Evolutionary conservation across 2,113 vertebrate genomes (phyloP).

Genomic region (Perccottus glenii): DNA sequence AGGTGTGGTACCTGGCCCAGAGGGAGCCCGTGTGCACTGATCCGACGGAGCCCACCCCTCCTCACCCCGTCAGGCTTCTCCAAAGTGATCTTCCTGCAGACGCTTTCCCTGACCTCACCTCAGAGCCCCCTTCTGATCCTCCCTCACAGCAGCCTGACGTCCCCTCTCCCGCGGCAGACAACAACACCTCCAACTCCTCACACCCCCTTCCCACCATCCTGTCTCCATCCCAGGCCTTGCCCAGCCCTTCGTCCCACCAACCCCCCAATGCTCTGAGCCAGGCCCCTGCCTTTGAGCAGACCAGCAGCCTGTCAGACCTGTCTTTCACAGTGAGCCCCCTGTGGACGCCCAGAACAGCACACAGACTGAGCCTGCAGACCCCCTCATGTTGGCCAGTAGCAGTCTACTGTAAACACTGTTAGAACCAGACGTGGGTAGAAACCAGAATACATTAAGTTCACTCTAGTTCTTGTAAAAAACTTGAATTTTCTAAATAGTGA

Average conservation of each 20-base stretch:
- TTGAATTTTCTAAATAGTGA: no score
- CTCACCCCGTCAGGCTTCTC: constrained; percentile 35
- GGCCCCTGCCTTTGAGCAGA: constrained; percentile 9
- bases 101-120: constrained; percentile 29
- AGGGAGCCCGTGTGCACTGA: constrained; percentile 68
- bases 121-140: constrained; percentile 30
- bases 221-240: constrained; percentile 17
- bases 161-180: constrained; percentile 10
- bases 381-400: constrained; percentile 40
- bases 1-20: constrained; percentile 80
- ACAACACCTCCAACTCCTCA: neutral
- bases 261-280: constrained; percentile 4
- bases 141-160: constrained; percentile 21
- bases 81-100: constrained; percentile 18
- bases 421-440: neutral
- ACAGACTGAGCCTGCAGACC: neutral
- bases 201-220: neutral
- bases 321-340: constrained; percentile 11
- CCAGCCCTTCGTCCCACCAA: constrained; percentile 6
- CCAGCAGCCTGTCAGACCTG: constrained; percentile 26
- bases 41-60: constrained; percentile 57
- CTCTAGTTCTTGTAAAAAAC: no score
- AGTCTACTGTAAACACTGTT: neutral
- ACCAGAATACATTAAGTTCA: no score
- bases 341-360: constrained; percentile 51